Base-by-base conservation (phyloP, 2,888 invertebrate species). In the Amiota communis region DNA sequence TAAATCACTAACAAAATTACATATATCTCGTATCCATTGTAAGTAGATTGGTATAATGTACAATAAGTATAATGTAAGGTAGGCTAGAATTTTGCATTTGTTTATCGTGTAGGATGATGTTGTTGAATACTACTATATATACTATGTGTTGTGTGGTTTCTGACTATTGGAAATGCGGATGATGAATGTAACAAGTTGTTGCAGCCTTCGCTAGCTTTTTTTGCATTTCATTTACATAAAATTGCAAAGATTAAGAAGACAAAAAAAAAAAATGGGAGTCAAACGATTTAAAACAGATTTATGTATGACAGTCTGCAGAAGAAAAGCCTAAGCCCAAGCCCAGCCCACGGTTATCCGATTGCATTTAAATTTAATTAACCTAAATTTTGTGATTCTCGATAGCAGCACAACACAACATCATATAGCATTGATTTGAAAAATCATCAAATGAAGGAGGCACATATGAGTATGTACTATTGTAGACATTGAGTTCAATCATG, bases 261-360 rank as follows among this genome's bases (percentile, higher is more conserved):
- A 59, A 2, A 20, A 59, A 57, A 6, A 57, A n/a, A 59, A 57
- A 57, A 23, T 23, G 23, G n/a, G 17, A 36, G 8, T 6, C 36
- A 36, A 36, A 36, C 36, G 36, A 2, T 36, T 36, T 36, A 36
- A 36, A 36, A 6, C 36, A 36, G 36, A 36, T 36, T 36, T 20
- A 17, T 20, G 20, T 20, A 17, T 20, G 20, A 20, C 53, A 53
- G n/a, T 4, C 48, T 61, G 20, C 13, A 17, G 63, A 13, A 48
- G 74, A 76, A 77, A 80, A 79, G 83, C 79, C 81, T 81, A 82
- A 81, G 81, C 80, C 82, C 80, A n/a, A 76, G 77, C 20, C 23
- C 23, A 76, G 78, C 83, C 65, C 84, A 79, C 83, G 80, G 74
- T 77, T 64, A 20, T 47, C n/a, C 59, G 59, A 48, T 48, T 48